Conservation (phyloP, 2,888 invertebrate genomes). For the Spisula subtruncata region DNA sequence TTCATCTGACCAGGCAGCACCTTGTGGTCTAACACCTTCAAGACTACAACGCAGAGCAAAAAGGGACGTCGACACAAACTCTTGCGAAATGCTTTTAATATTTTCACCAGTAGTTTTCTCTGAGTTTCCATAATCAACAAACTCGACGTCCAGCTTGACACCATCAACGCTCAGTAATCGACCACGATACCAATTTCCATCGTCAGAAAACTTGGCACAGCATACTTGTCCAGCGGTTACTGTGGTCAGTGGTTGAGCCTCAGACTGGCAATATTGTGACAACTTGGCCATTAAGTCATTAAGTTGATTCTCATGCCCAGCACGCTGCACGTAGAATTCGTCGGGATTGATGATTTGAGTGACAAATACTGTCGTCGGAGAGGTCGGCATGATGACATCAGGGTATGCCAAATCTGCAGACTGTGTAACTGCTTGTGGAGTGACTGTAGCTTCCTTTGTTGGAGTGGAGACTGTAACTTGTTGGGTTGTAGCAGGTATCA, state of each 20-base stretch:
- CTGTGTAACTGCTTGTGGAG: neutral
- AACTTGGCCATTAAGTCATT: slow-evolving; percentile 70
- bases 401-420: neutral
- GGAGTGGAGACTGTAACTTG: neutral
- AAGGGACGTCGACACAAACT: slow-evolving; percentile 75
- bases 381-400: slow-evolving; percentile 22
- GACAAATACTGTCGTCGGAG: slow-evolving; percentile 66
- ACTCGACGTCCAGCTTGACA: slow-evolving; percentile 74
- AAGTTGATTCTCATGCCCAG: slow-evolving; percentile 67
- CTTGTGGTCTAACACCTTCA: slow-evolving; percentile 72
- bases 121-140: slow-evolving; percentile 86
- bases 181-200: slow-evolving; percentile 82
- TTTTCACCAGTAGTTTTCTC: slow-evolving; percentile 74
- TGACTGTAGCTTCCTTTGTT: too few relatives aligned
- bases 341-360: slow-evolving; percentile 79
- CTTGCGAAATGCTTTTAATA: slow-evolving; percentile 75
- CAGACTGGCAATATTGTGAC: slow-evolving; percentile 46
- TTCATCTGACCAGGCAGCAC: slow-evolving; percentile 77
- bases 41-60: slow-evolving; percentile 82
- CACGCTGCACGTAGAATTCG: slow-evolving; percentile 77
- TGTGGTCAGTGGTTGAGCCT: slow-evolving; percentile 1
- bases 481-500: neutral
- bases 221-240: slow-evolving; percentile 72
- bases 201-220: slow-evolving; percentile 79
- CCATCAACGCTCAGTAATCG: slow-evolving; percentile 66